phyloP scores from a whole-genome alignment of 2,888 invertebrate species.

The Gymnoscelis rufifasciata region DNA sequence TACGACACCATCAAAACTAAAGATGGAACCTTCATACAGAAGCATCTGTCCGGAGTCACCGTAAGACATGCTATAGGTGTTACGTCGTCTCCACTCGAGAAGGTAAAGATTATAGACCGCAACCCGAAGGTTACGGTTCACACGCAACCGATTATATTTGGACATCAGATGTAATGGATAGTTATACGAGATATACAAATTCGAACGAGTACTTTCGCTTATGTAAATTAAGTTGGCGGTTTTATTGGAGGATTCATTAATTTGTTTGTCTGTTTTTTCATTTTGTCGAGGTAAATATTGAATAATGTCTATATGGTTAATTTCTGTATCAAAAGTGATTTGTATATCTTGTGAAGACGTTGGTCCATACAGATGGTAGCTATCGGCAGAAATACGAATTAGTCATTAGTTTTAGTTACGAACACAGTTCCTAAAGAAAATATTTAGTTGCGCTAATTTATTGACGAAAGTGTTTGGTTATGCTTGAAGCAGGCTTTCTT shows the following conservation, averaged over 20 bases:
- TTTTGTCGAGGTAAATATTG: too few relatives aligned
- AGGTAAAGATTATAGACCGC: constrained; percentile 55
- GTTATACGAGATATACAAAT: constrained; percentile 5
- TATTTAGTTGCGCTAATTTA: constrained; percentile 30
- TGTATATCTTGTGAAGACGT: constrained; percentile 5
- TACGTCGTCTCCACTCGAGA: constrained; percentile 42
- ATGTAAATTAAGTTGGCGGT: too few relatives aligned
- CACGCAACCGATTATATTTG: constrained; percentile 38
- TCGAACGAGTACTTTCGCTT: background rate
- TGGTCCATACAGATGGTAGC: constrained; percentile 1
- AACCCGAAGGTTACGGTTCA: constrained; percentile 58
- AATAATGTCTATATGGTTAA: too few relatives aligned
- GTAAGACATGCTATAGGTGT: constrained; percentile 29
- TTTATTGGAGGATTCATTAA: too few relatives aligned
- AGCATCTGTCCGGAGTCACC: constrained; percentile 46
- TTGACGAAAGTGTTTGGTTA: constrained; percentile 34
- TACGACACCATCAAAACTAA: constrained; percentile 64
- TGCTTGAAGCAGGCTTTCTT: constrained; percentile 43
- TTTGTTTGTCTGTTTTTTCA: too few relatives aligned
- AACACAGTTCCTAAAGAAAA: constrained; percentile 59
- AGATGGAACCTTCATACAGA: constrained; percentile 56
- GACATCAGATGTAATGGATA: constrained; percentile 29
- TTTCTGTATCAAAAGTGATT: background rate
- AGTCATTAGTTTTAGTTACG: constrained; percentile 50
- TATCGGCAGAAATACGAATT: constrained; percentile 43